Percentiles rank a stretch among this genome's conserved stretches.
Conservation (phyloP, 2,113 vertebrate species). For the Anguilla japonica region DNA sequence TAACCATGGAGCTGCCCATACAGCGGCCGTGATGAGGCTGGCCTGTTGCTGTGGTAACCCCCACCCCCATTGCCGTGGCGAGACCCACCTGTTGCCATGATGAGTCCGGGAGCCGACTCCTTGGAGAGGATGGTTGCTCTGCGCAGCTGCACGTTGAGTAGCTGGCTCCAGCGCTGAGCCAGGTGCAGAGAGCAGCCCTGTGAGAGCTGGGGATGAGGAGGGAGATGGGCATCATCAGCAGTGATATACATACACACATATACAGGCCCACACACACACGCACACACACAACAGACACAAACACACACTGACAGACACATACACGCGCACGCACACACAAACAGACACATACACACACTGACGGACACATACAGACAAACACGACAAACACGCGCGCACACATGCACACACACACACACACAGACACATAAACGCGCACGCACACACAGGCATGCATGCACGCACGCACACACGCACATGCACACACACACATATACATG, state of each 20-base stretch:
- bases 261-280: background rate
- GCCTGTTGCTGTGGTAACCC: background rate
- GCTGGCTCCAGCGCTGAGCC: conserved; percentile 92
- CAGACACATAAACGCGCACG: background rate
- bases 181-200: conserved; percentile 94
- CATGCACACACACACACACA: background rate
- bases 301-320: background rate
- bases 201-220: conserved; percentile 67
- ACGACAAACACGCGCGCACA: background rate
- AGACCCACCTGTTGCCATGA: conserved; percentile 87
- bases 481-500: background rate
- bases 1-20: background rate
- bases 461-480: background rate
- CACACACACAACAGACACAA: conserved; percentile 4
- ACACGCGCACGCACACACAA: background rate
- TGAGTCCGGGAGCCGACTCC: conserved; percentile 91
- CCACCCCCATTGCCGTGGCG: background rate
- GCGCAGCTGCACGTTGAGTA: conserved; percentile 90
- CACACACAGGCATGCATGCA: background rate
- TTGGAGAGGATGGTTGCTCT: conserved; percentile 94
- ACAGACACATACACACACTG: background rate
- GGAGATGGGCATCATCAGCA: background rate
- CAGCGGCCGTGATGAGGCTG: background rate
- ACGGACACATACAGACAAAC: background rate
- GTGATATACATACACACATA: background rate